Evolutionary conservation across 1,140 invertebrate genomes (phyloP), one percentile per base, ranked within the genome.

Genomic region (Lasioglossum albipes): DNA sequence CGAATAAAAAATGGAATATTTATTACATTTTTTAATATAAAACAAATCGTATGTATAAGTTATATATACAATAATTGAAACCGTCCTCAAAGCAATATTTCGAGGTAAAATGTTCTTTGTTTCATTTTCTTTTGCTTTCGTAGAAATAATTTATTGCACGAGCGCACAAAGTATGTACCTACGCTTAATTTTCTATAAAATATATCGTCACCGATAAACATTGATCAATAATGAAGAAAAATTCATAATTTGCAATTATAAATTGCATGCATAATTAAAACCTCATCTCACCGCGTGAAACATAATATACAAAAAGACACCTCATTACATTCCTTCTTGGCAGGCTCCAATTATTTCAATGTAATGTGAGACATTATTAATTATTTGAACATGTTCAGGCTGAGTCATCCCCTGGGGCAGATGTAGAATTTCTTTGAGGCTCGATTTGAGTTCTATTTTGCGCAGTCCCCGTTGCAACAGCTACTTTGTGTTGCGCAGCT

Each of bases 401-500:
- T 76, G 89, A 82, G 42, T 91, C 90, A 49, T 91, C 89, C 20
- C 86, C 88, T 52, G 89, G 87, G 52, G 87, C 76, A 66, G 90
- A 86, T 41, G 89, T 84, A 70, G 89, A 84, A 70, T 78, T 90
- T 70, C 87, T 81, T 52, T 88, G 91, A 68, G 91, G 81, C 87
- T 92, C 91, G 66, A 93, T 89, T 88, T 93, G 92, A 61, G 91
- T 91, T 75, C 89, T 88, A 79, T 83, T 90, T 81, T 88, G 91
- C 73, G 90, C 89, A 83, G 83, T 92, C 13, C 90, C 89, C 31
- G 90, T 85, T 36, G 90, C 91, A 64, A 92, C 90, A n/a, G 88
- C 88, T 22, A 91, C 88, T 83, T 93, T 93, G 70, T 93, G 92
- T 82, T 93, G 92, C 42, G 92, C 91, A 66, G 91, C 90, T 72